Percentiles rank a stretch among this genome's conserved stretches.
These are phyloP conservation scores for Patella ulyssiponensis DNA, from an alignment of 2,888 invertebrate genomes.

Conservation along the genomic window DNA sequence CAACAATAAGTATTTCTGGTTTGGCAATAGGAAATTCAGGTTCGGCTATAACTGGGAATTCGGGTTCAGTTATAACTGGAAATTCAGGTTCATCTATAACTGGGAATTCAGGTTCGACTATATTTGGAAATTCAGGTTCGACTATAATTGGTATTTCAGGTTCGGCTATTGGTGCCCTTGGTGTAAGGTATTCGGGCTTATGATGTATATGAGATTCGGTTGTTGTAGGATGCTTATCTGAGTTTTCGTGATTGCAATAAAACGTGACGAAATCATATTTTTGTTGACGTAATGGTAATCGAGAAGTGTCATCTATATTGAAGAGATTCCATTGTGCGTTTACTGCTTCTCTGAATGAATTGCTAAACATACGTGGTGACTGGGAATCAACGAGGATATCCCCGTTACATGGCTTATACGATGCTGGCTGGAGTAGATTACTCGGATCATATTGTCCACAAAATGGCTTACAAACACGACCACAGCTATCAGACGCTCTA, in stretches of 20 bases:
- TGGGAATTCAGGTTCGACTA: background rate
- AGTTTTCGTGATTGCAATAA: background rate
- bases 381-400: background rate
- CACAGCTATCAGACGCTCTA: slow-evolving; percentile 3
- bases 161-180: background rate
- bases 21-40: background rate
- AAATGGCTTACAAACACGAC: background rate
- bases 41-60: background rate
- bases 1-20: background rate
- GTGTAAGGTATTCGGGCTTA: no score
- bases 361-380: background rate
- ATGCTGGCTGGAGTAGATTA: background rate
- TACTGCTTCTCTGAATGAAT: background rate
- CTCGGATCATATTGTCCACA: background rate
- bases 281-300: background rate
- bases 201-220: background rate
- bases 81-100: background rate
- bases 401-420: background rate
- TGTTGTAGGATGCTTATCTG: background rate
- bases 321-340: background rate
- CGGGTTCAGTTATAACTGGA: background rate
- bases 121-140: background rate
- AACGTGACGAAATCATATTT: background rate
- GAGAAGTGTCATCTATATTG: background rate
- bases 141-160: background rate